A percentile compares a stretch with the other conserved stretches of the same genome.
phyloP scores from a whole-genome alignment of 2,113 vertebrate species.

The Oreochromis niloticus region DNA sequence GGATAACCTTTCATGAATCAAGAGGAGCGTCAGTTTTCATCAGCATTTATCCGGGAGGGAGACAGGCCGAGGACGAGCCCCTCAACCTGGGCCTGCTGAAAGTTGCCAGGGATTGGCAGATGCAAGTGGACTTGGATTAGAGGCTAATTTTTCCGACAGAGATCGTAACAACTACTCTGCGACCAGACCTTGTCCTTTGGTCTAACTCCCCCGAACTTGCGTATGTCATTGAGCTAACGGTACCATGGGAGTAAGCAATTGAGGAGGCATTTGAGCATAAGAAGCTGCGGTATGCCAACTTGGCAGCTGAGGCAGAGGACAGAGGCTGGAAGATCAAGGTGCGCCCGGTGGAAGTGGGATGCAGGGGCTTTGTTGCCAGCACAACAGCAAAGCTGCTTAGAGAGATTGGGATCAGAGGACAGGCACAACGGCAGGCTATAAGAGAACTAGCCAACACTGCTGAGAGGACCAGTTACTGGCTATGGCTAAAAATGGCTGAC shows the following conservation, averaged over 20 bases:
- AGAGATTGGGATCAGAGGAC: too few species aligned
- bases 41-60: not conserved
- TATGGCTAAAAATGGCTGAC: too few species aligned
- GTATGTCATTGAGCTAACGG: too few species aligned
- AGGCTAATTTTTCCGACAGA: not conserved
- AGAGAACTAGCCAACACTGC: too few species aligned
- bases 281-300: not conserved
- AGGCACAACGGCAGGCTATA: too few species aligned
- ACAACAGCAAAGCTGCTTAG: too few species aligned
- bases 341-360: too few species aligned
- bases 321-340: too few species aligned
- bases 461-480: too few species aligned
- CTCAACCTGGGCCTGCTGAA: not conserved
- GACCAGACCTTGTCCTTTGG: not conserved
- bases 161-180: not conserved
- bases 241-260: not conserved
- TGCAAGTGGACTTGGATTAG: not conserved
- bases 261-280: not conserved
- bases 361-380: too few species aligned
- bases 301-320: too few species aligned
- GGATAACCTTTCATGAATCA: not conserved
- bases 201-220: not conserved
- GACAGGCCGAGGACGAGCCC: not conserved
- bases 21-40: not conserved
- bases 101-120: fast-evolving